Conservation (phyloP, 2,797 vertebrate species). For the Rhinatrema bivittatum region DNA sequence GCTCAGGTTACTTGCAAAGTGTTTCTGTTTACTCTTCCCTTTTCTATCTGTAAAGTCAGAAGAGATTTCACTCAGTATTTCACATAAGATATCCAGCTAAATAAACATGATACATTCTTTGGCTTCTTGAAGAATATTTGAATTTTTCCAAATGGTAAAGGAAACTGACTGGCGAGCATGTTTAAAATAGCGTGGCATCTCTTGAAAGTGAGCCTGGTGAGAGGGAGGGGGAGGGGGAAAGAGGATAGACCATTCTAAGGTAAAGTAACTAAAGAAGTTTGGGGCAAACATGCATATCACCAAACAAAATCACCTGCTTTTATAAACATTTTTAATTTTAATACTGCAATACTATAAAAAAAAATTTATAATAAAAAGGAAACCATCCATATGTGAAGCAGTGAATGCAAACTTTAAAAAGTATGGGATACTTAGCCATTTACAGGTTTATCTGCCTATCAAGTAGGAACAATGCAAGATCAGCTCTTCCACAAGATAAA, state of each 20-base stretch:
- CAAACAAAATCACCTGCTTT: constrained; percentile 10
- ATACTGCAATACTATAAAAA: constrained; percentile 5
- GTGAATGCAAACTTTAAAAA: no score
- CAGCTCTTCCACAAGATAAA: no score
- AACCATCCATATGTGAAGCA: no score
- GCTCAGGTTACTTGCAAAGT: constrained; percentile 69
- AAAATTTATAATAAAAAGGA: neutral
- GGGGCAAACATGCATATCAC: constrained; percentile 3
- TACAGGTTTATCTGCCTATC: no score
- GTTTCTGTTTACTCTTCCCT: constrained; percentile 67
- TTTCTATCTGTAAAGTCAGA: constrained; percentile 64
- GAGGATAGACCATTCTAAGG: no score
- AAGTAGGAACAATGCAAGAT: no score
- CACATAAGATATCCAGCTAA: constrained; percentile 87
- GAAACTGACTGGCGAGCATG: constrained; percentile 46
- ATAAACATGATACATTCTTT: constrained; percentile 78
- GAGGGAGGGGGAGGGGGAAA: constrained; percentile 16
- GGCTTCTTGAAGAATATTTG: constrained; percentile 62
- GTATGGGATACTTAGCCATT: no score
- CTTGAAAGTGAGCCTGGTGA: no score
- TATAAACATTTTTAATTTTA: constrained; percentile 26
- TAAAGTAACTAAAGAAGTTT: constrained; percentile 15
- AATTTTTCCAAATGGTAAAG: constrained; percentile 53
- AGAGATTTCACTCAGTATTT: constrained; percentile 75
- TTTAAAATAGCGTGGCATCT: no score